phyloP scores from a whole-genome alignment of 2,888 invertebrate genomes.

The Platycheirus albimanus region DNA sequence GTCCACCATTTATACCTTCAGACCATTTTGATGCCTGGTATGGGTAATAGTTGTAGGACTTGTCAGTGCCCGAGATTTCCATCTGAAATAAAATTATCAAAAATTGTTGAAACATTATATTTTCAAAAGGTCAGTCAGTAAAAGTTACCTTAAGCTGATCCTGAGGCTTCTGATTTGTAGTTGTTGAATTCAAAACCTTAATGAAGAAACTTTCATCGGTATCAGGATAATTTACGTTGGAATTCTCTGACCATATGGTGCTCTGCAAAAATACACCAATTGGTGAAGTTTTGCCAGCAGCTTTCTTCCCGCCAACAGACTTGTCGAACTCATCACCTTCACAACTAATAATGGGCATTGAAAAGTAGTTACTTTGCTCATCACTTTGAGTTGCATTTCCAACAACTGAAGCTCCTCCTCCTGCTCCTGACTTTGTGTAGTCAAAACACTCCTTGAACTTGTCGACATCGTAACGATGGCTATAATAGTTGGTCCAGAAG shows the following conservation, averaged over 20 bases:
- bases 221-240: slow-evolving; percentile 76
- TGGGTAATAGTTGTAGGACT: slow-evolving; percentile 63
- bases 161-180: slow-evolving; percentile 64
- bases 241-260: slow-evolving; percentile 84
- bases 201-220: slow-evolving; percentile 78
- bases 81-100: slow-evolving; percentile 53
- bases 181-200: slow-evolving; percentile 77
- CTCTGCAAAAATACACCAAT: slow-evolving; percentile 83
- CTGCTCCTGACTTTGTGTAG: slow-evolving; percentile 2
- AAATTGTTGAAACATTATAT: slow-evolving; percentile 7
- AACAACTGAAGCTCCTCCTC: neutral
- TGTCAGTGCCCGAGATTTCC: slow-evolving; percentile 63
- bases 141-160: slow-evolving; percentile 66
- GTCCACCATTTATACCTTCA: slow-evolving; percentile 78
- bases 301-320: slow-evolving; percentile 69
- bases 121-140: neutral
- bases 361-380: slow-evolving; percentile 76
- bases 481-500: slow-evolving; percentile 79
- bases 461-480: slow-evolving; percentile 77
- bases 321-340: slow-evolving; percentile 76
- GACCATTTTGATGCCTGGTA: slow-evolving; percentile 78
- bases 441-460: slow-evolving; percentile 65
- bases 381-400: slow-evolving; percentile 27
- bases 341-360: slow-evolving; percentile 75
- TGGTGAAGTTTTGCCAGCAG: slow-evolving; percentile 75